Evolutionary conservation across 2,888 invertebrate genomes (phyloP), one percentile per base, ranked within the genome.

Genomic region (Catotricha subobsoleta): DNA sequence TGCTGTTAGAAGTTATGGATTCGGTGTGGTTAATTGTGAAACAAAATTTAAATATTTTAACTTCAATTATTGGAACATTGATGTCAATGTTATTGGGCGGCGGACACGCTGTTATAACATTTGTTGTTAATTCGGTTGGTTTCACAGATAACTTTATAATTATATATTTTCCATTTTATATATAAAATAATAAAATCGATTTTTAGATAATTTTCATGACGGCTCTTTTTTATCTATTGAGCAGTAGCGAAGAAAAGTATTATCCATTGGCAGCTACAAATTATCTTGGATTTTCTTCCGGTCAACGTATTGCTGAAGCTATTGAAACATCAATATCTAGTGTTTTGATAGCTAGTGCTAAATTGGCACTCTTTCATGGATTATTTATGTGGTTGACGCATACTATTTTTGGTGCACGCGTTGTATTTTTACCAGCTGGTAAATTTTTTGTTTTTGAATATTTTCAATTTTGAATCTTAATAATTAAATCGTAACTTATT

Each of bases 301-400:
- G 84, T 12, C 72, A 67, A 8, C 72, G 81, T 50, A 75, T 88
- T 44, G 87, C 84, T 3, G 71, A 79, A 45, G 84, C 88, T 0
- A 66, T 90, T 20, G 87, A 88, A 53, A 82, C 79, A 45, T 86
- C 88, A 1, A 79, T 90, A 41, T 91, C 90, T 51, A 90, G 91
- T 50, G 97, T 98, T 12, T 87, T 98, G 58, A 76, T 86, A 44
- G 94, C 95, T 0, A 92, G 95, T 3, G 81, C 94, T 52, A 98
- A 97, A 67, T 87, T 97, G 76, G 87, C 92, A 1, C 69, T 84
- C 1, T 98, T 98, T 66, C 97, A 98, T 58, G 97, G 95, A 0
- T 69, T 97, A 47, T 98, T 95, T 77, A 97, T 97, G 0, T 98
- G 95, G 91, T 74, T 97, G 46, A 83, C 91, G 40, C 97, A 98